Evolutionary conservation across 2,888 invertebrate species (phyloP).

Genomic region (Xestia c-nigrum): DNA sequence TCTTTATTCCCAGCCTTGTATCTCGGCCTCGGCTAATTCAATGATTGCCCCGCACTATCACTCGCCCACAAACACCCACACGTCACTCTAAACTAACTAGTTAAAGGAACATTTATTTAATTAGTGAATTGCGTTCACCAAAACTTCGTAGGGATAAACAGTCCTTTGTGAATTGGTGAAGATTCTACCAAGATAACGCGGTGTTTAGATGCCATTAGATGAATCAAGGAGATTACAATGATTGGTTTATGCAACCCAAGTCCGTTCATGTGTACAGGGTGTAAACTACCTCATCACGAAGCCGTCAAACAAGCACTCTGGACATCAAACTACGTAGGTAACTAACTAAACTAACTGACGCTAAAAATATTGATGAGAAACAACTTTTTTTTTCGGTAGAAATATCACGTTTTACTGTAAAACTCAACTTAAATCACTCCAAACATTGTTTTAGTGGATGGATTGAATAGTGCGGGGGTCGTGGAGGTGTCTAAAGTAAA

Average conservation of each 20-base stretch:
- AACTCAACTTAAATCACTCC: too few species aligned
- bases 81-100: slow-evolving; percentile 70
- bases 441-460: too few species aligned
- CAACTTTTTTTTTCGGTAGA: too few species aligned
- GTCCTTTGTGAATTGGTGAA: slow-evolving; percentile 41
- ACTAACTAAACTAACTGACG: too few species aligned
- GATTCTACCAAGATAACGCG: slow-evolving; percentile 47
- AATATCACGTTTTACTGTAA: too few species aligned
- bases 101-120: slow-evolving; percentile 76
- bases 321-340: too few species aligned
- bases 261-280: neutral
- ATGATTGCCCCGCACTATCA: slow-evolving; percentile 53
- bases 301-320: too few species aligned
- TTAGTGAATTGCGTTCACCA: slow-evolving; percentile 69
- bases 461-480: too few species aligned
- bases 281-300: too few species aligned
- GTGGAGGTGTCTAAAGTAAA: too few species aligned
- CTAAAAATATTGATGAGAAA: too few species aligned
- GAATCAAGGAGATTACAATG: slow-evolving; percentile 29
- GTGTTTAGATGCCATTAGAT: slow-evolving; percentile 37
- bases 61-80: slow-evolving; percentile 61
- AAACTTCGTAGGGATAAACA: slow-evolving; percentile 54
- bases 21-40: slow-evolving; percentile 40
- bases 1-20: slow-evolving; percentile 12
- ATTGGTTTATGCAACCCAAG: neutral